phyloP scores from a whole-genome alignment of 2,888 invertebrate genomes.

The Chloromyia formosa region DNA sequence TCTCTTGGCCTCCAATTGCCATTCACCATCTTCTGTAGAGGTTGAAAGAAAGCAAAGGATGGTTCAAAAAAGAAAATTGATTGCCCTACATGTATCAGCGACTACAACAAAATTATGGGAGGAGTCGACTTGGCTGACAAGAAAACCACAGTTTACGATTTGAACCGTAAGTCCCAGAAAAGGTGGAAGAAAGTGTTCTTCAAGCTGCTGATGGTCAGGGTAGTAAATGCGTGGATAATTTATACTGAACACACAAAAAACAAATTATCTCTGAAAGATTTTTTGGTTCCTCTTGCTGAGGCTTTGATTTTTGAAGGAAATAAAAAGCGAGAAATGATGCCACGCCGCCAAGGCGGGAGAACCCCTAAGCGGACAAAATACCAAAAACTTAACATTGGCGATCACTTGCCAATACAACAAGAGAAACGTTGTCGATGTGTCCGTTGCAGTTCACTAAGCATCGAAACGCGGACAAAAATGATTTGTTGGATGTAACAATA shows the following conservation, averaged over 20 bases:
- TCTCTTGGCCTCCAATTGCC: slow-evolving; percentile 1
- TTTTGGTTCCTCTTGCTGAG: background rate
- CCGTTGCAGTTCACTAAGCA: too few species aligned
- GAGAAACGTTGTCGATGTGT: background rate
- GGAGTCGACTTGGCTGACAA: background rate
- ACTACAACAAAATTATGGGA: slow-evolving; percentile 1
- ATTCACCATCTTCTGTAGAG: background rate
- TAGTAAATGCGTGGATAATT: background rate
- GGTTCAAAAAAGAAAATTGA: too few species aligned
- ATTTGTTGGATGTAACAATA: background rate
- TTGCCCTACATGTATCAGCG: background rate
- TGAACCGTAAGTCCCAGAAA: slow-evolving; percentile 7
- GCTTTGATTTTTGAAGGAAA: background rate
- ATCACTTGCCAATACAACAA: background rate
- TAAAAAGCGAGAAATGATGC: slow-evolving; percentile 1
- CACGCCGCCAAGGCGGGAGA: background rate
- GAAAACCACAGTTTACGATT: background rate
- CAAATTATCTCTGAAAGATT: too few species aligned
- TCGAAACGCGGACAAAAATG: background rate
- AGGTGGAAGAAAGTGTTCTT: background rate
- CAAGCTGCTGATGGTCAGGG: background rate
- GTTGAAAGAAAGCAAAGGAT: background rate
- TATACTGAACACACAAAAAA: too few species aligned
- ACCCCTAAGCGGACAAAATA: too few species aligned
- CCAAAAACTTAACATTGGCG: background rate